These are phyloP conservation scores for Lacerta viridis DNA, from an alignment of 2,797 vertebrate genomes.

Conservation along the genomic window DNA sequence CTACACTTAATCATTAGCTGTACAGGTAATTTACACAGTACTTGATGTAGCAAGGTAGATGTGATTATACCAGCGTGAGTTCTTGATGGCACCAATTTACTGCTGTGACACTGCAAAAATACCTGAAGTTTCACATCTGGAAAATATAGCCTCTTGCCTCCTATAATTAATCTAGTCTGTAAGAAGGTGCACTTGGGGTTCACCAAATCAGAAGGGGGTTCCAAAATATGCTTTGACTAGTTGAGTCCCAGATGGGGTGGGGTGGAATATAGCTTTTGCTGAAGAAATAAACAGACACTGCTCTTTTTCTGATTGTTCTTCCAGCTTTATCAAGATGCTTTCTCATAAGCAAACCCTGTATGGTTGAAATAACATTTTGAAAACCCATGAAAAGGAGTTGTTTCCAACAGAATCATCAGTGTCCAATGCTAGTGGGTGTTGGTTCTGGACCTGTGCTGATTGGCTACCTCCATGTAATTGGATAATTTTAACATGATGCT, in stretches of 20 bases:
- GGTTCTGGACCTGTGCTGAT: background rate
- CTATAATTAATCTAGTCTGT: constrained; percentile 54
- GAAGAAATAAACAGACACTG: background rate
- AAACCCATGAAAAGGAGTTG: background rate
- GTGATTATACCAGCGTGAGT: constrained; percentile 63
- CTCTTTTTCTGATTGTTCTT: too few species aligned
- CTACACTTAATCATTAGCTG: constrained; percentile 48
- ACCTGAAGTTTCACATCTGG: constrained; percentile 44
- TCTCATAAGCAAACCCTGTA: background rate
- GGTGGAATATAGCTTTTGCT: constrained; percentile 8
- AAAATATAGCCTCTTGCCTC: constrained; percentile 59
- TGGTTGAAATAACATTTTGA: background rate
- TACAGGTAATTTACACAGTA: constrained; percentile 43
- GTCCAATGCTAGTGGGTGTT: background rate
- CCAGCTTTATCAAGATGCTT: background rate
- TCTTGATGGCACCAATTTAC: constrained; percentile 69
- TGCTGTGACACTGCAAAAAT: constrained; percentile 55
- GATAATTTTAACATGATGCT: background rate
- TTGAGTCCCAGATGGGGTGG: background rate
- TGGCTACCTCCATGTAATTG: background rate
- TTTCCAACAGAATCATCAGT: background rate
- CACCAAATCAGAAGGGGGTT: constrained; percentile 35
- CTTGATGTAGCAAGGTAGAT: constrained; percentile 55
- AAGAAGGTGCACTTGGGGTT: constrained; percentile 46
- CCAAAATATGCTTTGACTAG: constrained; percentile 47